phyloP scores from a whole-genome alignment of 2,113 vertebrate species.

The Psammodynastes pulverulentus region DNA sequence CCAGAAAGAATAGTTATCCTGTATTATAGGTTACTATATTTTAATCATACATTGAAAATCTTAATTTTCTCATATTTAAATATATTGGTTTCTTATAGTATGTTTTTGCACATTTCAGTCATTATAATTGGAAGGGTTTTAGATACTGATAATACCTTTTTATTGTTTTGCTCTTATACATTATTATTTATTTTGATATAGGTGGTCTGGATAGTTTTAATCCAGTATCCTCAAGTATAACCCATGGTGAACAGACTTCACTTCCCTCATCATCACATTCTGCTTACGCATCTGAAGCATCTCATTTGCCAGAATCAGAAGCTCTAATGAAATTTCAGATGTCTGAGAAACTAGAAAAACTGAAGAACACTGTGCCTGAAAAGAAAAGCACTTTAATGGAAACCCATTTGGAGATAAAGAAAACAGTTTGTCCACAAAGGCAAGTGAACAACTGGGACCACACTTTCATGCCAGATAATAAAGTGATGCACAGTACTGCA shows the following conservation, averaged over 20 bases:
- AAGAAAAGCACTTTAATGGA: slow-evolving; percentile 69
- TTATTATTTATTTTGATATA: slow-evolving; percentile 62
- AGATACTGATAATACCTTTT: not conserved
- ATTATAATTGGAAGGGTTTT: not conserved
- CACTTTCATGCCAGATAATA: slow-evolving; percentile 51
- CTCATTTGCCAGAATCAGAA: slow-evolving; percentile 65
- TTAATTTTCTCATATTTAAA: not conserved
- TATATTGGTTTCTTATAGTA: not conserved
- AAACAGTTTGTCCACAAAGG: slow-evolving; percentile 55
- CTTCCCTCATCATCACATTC: slow-evolving; percentile 73
- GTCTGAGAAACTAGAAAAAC: slow-evolving; percentile 62
- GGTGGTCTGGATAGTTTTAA: slow-evolving; percentile 79
- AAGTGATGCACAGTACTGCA: slow-evolving; percentile 38
- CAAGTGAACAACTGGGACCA: slow-evolving; percentile 60
- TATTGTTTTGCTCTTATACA: not conserved
- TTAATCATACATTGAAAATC: not conserved
- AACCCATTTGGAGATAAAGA: slow-evolving; percentile 51
- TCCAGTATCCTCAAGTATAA: slow-evolving; percentile 79
- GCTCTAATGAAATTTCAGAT: slow-evolving; percentile 62
- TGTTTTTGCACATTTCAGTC: not conserved
- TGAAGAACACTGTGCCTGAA: slow-evolving; percentile 61
- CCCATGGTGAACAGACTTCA: slow-evolving; percentile 79
- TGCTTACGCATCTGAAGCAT: slow-evolving; percentile 72
- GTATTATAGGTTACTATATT: not conserved
- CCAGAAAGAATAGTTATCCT: not conserved